Percentiles rank a stretch among this genome's conserved stretches.
Conservation (phyloP, 2,113 vertebrate species). For the Dipodomys merriami region DNA sequence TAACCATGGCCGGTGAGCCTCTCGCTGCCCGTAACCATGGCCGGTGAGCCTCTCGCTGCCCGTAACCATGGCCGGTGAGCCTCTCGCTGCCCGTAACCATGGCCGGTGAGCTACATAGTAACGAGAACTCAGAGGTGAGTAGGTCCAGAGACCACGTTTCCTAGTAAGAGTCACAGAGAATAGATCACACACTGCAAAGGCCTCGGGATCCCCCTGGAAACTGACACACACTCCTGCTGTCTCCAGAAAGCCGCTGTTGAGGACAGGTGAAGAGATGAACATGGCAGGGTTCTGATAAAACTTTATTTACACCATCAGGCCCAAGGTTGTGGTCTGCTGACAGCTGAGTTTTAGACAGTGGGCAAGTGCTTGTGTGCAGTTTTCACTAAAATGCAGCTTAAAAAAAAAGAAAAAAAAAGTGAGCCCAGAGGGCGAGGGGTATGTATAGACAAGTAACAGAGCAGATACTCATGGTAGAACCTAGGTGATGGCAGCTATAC, state of each 20-base stretch:
- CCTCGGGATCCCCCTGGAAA: not conserved
- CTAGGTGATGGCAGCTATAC: no score
- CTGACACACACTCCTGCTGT: not conserved
- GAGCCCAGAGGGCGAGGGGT: no score
- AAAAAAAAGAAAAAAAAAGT: no score
- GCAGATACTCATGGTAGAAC: no score
- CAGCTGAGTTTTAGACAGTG: not conserved
- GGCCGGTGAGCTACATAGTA: not conserved
- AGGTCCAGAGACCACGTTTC: not conserved
- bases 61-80: no score
- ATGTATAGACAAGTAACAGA: no score
- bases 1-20: no score
- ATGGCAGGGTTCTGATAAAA: not conserved
- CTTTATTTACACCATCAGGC: not conserved
- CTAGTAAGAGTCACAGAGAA: not conserved
- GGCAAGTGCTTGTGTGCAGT: no score
- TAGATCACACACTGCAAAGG: not conserved
- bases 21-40: no score
- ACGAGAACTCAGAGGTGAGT: not conserved
- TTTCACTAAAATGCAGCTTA: no score
- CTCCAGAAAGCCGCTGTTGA: not conserved
- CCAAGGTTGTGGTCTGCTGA: not conserved
- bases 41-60: no score
- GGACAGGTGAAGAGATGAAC: not conserved
- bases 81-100: no score